Evolutionary conservation across 2,113 vertebrate species (phyloP), one percentile per base, ranked within the genome.

Genomic region (Nyctibius bracteatus): DNA sequence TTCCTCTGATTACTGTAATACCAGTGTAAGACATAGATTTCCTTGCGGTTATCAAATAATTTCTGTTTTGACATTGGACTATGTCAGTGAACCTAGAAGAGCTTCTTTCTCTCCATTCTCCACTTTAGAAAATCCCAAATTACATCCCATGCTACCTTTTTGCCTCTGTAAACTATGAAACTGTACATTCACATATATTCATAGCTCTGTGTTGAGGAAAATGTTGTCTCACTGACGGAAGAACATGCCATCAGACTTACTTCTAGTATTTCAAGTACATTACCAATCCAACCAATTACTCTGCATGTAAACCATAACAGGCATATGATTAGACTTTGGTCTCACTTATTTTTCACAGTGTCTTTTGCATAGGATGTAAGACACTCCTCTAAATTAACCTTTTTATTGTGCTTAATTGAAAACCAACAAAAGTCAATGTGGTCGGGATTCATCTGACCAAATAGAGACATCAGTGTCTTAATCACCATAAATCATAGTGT

Each of bases 161-260:
- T 89, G 82, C 78, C 82, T 54, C 39, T 96, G 89, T 90, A 94
- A 97, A 87, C 55, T 95, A 83, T 88, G 95, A 92, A 94, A 18
- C 23, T 62, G 84, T 58, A 73, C 61, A 92, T 47, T 80, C 37
- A 47, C 19, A 37, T 33, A 21, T 35, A 86, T 43, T 41, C 2
- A 0, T 74, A 70, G 15, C 12, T 92, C 23, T 49, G 28, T 74
- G 20, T 81, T 51, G 52, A 43, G 25, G 46, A 84, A 84, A 55
- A 49, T n/a, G 12, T 57, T 54, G 35, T 80, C 37, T 86, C 59
- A 58, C n/a, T 94, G 39, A 46, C 59, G 57, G n/a, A 84, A 67
- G 28, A 84, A 78, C 1, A 2, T 70, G 8, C 27, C 33, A 67
- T 79, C 68, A 89, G 57, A 63, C 22, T 75, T 71, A 24, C 14